Percentiles rank a stretch among this genome's conserved stretches.
Evolutionary conservation across 64 coral and sea anemone species (phyloP).

Genomic region (Dendronephthya gigantea): DNA sequence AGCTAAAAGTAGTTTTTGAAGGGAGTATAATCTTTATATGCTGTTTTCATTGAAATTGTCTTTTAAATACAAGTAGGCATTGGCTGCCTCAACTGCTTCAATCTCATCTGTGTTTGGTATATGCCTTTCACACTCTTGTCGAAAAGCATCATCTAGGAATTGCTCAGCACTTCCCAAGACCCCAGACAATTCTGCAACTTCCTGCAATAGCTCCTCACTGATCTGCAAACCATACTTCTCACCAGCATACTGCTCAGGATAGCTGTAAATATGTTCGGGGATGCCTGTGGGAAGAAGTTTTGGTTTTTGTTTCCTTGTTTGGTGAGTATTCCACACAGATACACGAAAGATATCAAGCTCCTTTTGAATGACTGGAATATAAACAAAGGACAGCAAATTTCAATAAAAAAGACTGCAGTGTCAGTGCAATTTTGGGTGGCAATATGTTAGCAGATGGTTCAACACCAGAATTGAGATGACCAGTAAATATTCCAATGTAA

Average conservation of each 20-base stretch:
- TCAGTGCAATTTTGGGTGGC: no score
- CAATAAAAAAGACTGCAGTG: not conserved
- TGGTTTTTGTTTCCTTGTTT: not conserved
- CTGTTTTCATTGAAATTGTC: not conserved
- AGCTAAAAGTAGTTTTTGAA: no score
- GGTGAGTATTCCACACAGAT: not conserved
- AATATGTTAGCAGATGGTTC: no score
- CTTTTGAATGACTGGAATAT: not conserved
- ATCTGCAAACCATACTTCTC: not conserved
- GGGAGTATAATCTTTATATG: no score
- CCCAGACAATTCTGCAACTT: not conserved
- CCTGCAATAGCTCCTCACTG: not conserved
- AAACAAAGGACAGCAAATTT: not conserved
- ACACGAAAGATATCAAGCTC: not conserved
- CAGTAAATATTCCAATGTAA: no score
- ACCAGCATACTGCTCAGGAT: not conserved
- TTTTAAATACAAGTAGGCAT: not conserved
- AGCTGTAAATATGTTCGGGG: not conserved
- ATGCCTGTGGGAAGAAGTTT: not conserved
- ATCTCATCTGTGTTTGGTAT: not conserved
- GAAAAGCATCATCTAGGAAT: not conserved
- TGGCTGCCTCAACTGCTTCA: not conserved
- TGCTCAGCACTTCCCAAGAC: not conserved
- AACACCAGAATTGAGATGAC: no score
- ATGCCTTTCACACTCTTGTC: not conserved